Conservation (phyloP, 2,113 vertebrate genomes). For the Austrofundulus limnaeus region DNA sequence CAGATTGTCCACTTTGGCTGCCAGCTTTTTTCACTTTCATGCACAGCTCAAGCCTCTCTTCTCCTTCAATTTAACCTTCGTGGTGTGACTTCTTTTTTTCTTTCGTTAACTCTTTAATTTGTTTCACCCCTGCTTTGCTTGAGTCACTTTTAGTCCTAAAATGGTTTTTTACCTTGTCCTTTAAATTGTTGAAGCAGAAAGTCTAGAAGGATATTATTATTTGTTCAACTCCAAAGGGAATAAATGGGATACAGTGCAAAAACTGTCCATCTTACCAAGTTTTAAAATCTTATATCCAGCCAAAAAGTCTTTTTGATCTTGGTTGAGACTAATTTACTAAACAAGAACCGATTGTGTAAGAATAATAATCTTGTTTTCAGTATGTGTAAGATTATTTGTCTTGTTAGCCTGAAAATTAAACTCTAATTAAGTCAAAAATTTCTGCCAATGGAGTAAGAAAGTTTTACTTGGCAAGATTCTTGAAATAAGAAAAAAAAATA, state of each 20-base stretch:
- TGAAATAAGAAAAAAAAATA: too few relatives aligned
- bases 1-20: slow-evolving; percentile 52
- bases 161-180: slow-evolving; percentile 54
- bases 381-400: too few relatives aligned
- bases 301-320: too few relatives aligned
- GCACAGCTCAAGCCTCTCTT: slow-evolving; percentile 30
- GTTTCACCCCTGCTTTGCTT: slow-evolving; percentile 55
- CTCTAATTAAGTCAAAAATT: too few relatives aligned
- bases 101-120: slow-evolving; percentile 43
- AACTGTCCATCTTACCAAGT: too few relatives aligned
- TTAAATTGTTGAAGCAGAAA: slow-evolving; percentile 65
- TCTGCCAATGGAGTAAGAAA: too few relatives aligned
- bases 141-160: slow-evolving; percentile 41
- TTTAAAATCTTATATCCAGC: too few relatives aligned
- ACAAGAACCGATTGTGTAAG: too few relatives aligned
- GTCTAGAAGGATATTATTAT: slow-evolving; percentile 37
- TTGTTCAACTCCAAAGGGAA: slow-evolving; percentile 48
- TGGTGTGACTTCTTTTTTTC: slow-evolving; percentile 37
- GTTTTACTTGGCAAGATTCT: too few relatives aligned
- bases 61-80: slow-evolving; percentile 59
- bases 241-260: slow-evolving; percentile 32
- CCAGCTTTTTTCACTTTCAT: slow-evolving; percentile 37
- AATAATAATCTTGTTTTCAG: too few relatives aligned
- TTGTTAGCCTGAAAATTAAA: too few relatives aligned
- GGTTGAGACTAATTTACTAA: too few relatives aligned